Conservation (phyloP, 2,113 vertebrate species). For the Bujurquina vittata region DNA sequence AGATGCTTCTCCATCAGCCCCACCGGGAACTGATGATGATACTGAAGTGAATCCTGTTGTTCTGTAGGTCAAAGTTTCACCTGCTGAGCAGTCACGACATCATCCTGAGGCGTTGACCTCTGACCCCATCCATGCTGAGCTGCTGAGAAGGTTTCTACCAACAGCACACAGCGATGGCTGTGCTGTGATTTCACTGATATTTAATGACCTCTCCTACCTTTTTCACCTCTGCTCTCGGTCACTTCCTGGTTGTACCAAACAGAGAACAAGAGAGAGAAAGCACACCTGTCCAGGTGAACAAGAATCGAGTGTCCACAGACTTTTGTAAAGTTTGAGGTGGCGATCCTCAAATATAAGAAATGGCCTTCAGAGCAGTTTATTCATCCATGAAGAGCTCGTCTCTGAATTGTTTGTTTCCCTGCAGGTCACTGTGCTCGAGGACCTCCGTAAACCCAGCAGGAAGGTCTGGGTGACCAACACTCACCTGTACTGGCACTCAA, state of each 20-base stretch:
- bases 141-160: conserved; percentile 79
- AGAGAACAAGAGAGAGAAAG: background rate
- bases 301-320: background rate
- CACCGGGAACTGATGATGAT: background rate
- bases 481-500: conserved; percentile 96
- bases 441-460: conserved; percentile 80
- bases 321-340: too few relatives aligned
- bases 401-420: background rate
- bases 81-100: conserved; percentile 87
- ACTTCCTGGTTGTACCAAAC: rapidly evolving
- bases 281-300: background rate
- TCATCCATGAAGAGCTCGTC: background rate
- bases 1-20: background rate
- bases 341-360: background rate
- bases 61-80: conserved; percentile 81
- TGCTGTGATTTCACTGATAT: too few relatives aligned
- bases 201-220: background rate
- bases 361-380: background rate
- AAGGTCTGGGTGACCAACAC: conserved; percentile 94
- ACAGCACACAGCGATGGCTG: conserved; percentile 14
- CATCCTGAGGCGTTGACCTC: conserved; percentile 83
- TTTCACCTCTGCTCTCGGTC: background rate
- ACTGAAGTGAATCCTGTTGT: background rate
- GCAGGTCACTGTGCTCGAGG: conserved; percentile 91
- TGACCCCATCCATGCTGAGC: conserved; percentile 79